phyloP scores from a whole-genome alignment of 2,888 invertebrate species.

The Operophtera brumata region DNA sequence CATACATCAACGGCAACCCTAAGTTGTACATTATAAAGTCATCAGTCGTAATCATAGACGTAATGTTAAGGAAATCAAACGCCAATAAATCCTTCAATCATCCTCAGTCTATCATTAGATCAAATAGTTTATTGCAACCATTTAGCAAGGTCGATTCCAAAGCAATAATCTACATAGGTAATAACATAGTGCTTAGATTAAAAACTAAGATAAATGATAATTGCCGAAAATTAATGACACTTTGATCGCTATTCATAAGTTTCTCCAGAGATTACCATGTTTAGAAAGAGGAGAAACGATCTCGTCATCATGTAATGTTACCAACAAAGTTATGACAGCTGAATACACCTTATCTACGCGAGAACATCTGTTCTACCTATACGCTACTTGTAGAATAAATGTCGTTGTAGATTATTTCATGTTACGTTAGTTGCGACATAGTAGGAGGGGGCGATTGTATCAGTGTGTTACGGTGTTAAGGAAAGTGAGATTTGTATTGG shows the following conservation, averaged over 20 bases:
- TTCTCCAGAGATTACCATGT: slow-evolving; percentile 31
- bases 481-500: slow-evolving; percentile 65
- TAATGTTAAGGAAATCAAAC: slow-evolving; percentile 20
- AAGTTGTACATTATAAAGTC: too few relatives aligned
- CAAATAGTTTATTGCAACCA: slow-evolving; percentile 19
- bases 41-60: slow-evolving; percentile 43
- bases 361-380: slow-evolving; percentile 56
- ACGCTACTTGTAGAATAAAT: slow-evolving; percentile 61
- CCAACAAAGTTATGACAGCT: slow-evolving; percentile 54
- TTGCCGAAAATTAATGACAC: slow-evolving; percentile 26
- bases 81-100: slow-evolving; percentile 18
- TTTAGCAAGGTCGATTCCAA: slow-evolving; percentile 29
- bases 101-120: slow-evolving; percentile 25
- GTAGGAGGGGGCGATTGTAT: slow-evolving; percentile 53
- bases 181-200: slow-evolving; percentile 31
- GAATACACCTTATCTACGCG: slow-evolving; percentile 56
- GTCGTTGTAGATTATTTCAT: slow-evolving; percentile 59
- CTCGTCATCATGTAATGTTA: slow-evolving; percentile 42
- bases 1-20: too few relatives aligned
- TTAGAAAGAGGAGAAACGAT: slow-evolving; percentile 38
- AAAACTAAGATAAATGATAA: slow-evolving; percentile 29
- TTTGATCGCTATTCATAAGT: slow-evolving; percentile 25
- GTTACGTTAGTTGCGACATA: slow-evolving; percentile 55
- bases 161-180: slow-evolving; percentile 29
- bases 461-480: slow-evolving; percentile 57